Evolutionary conservation across 2,888 invertebrate species (phyloP), one percentile per base, ranked within the genome.

Genomic region (Altica lythri): DNA sequence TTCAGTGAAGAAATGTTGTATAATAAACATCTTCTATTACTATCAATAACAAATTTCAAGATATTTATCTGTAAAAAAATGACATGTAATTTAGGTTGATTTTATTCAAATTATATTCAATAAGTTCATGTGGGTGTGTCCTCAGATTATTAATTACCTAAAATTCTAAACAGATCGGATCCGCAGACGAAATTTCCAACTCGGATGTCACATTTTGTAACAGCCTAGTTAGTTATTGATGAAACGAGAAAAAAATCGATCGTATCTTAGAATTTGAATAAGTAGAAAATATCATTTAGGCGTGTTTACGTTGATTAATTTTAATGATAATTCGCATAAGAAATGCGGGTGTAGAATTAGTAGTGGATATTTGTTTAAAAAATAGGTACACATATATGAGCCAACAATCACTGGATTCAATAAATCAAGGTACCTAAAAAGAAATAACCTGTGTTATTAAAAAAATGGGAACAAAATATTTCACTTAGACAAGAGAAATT

Each of bases 41-140:
- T 40, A 49, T 49, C 49, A 49, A 49, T 42, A 49, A 49, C 32
- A 16, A 40, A 49, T 22, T 49, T 49, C 10, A 19, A 40, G 49
- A 49, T 49, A 49, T 40, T 29, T 37, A 49, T 49, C 49, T 49
- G 19, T 27, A 47, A 47, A 43, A 32, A 49, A 45, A 45, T 40
- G 49, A 49, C 49, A 32, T 37, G 18, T 47, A 49, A 49, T 49
- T 49, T 49, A 49, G 49, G 49, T 42, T 22, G 49, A 49, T 49
- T 40, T 49, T 49, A 49, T 49, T 48, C 48, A 48, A 48, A 48
- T 48, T 17, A 13, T 48, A 48, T 48, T 49, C 49, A 40, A 38
- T 38, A 30, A 38, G 17, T 37, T 38, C n/a, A 38, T n/a, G 32
- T 49, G 40, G 49, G 49, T 49, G 49, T 49, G 49, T 42, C 40